These are phyloP conservation scores for Crotalus helleri DNA, from an alignment of 2,113 vertebrate genomes.

Conservation along the genomic window DNA sequence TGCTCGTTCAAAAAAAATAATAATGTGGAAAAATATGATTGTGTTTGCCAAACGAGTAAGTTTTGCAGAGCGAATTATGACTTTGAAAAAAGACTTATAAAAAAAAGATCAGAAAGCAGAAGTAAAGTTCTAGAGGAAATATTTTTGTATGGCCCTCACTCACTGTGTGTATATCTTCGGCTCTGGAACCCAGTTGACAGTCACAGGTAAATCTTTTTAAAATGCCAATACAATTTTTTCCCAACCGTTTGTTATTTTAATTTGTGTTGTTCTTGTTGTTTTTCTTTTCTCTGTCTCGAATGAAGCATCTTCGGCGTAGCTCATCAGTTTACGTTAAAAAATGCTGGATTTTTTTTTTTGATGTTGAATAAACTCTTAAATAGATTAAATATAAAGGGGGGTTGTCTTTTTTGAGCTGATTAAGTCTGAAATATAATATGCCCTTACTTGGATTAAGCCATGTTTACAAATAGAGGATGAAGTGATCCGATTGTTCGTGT, in stretches of 20 bases:
- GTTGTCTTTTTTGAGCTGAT: not conserved
- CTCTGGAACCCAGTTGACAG: not conserved
- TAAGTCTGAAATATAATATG: not conserved
- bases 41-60: not conserved
- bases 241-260: not conserved
- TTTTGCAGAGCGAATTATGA: not conserved
- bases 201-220: conserved; percentile 35
- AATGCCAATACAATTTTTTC: not conserved
- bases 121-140: not conserved
- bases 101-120: not conserved
- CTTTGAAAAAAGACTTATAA: not conserved
- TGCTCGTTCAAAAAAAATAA: too few relatives aligned
- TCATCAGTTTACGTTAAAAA: not conserved
- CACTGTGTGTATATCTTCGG: conserved; percentile 18
- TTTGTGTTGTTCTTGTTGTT: not conserved
- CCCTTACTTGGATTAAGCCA: not conserved
- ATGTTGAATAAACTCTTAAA: not conserved
- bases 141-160: conserved; percentile 19
- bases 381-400: not conserved
- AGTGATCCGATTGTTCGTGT: not conserved
- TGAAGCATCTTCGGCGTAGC: accelerated
- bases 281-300: not conserved
- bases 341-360: not conserved
- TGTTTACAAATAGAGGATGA: not conserved
- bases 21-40: not conserved